Conservation (phyloP, 1,140 invertebrate genomes). For the Cydia pomonella region DNA sequence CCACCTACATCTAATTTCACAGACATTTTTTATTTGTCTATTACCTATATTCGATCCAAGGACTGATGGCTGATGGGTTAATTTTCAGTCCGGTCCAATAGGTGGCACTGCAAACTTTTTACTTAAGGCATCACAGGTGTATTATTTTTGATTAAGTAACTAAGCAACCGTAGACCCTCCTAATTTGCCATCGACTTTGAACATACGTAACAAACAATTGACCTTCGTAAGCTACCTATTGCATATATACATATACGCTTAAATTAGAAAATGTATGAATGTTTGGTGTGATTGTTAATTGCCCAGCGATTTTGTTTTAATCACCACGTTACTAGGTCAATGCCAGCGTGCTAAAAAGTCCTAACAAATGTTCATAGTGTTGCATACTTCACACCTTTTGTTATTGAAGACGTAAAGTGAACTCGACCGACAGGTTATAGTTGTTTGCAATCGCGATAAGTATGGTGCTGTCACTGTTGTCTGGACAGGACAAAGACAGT, state of each 20-base stretch:
- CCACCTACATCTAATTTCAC: too few relatives aligned
- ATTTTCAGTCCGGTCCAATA: too few relatives aligned
- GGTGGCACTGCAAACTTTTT: too few relatives aligned
- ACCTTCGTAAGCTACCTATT: slow-evolving; percentile 17
- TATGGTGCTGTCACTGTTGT: too few relatives aligned
- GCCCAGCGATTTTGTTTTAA: slow-evolving; percentile 27
- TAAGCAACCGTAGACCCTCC: too few relatives aligned
- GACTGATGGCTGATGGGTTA: too few relatives aligned
- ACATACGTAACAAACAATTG: neutral
- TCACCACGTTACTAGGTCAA: slow-evolving; percentile 19
- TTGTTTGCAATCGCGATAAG: too few relatives aligned
- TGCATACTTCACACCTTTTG: neutral
- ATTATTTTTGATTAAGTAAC: too few relatives aligned
- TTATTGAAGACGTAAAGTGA: neutral
- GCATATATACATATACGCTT: neutral
- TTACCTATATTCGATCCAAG: too few relatives aligned
- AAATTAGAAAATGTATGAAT: slow-evolving; percentile 27
- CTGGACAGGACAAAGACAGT: too few relatives aligned
- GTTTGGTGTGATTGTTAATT: slow-evolving; percentile 28
- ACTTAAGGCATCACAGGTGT: too few relatives aligned
- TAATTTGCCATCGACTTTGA: neutral
- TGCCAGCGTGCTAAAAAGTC: neutral
- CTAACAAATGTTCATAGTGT: neutral
- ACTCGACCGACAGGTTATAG: slow-evolving; percentile 4
- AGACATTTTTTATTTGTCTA: too few relatives aligned